Conservation (phyloP, 2,797 vertebrate genomes). For the Falco rusticolus region DNA sequence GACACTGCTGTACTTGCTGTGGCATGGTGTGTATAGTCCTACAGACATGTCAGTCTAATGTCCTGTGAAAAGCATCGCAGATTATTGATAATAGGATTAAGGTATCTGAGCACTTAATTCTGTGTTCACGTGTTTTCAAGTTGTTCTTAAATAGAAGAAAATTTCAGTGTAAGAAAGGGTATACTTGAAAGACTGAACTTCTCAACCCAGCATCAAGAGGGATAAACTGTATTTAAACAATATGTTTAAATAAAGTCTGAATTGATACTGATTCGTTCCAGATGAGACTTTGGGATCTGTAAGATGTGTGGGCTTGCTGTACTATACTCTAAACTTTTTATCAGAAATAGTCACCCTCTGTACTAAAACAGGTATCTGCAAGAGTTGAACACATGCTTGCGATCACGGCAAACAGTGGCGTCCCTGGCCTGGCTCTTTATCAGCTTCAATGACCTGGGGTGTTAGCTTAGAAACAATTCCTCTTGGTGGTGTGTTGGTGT, state of each 20-base stretch:
- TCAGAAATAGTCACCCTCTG: neutral
- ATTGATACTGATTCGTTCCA: constrained; percentile 61
- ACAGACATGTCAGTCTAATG: neutral
- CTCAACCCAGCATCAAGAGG: constrained; percentile 56
- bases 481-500: neutral
- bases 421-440: neutral
- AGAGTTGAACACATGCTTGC: neutral
- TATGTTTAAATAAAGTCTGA: constrained; percentile 65
- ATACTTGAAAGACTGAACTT: constrained; percentile 56
- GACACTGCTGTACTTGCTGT: neutral
- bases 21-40: neutral
- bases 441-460: neutral
- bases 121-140: neutral
- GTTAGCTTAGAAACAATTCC: neutral
- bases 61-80: neutral
- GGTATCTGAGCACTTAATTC: neutral
- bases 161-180: neutral
- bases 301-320: constrained; percentile 23
- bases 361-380: neutral
- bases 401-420: neutral
- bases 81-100: neutral
- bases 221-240: constrained; percentile 71
- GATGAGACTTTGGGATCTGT: constrained; percentile 52
- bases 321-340: neutral
- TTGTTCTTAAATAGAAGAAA: constrained; percentile 27